Conservation (phyloP, 1,140 invertebrate genomes). For the Cherax destructor region DNA sequence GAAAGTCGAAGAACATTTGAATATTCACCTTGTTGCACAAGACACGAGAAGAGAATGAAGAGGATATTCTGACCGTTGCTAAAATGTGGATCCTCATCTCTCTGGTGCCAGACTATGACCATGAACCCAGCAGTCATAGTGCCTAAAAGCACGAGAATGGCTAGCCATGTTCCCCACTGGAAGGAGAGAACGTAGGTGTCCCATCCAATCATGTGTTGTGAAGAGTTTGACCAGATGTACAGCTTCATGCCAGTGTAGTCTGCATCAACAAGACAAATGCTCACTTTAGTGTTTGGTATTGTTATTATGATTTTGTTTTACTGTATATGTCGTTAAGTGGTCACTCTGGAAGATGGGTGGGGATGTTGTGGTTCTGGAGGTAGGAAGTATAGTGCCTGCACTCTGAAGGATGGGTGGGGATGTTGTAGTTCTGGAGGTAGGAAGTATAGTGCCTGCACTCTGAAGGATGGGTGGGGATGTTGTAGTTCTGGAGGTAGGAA, state of each 20-base stretch:
- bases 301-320: too few relatives aligned
- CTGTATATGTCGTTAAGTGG: too few relatives aligned
- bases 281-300: too few relatives aligned
- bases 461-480: too few relatives aligned
- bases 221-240: conserved; percentile 33
- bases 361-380: too few relatives aligned
- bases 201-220: conserved; percentile 33
- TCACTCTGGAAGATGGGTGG: too few relatives aligned
- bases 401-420: too few relatives aligned
- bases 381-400: too few relatives aligned
- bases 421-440: too few relatives aligned
- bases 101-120: conserved; percentile 28
- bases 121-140: conserved; percentile 20
- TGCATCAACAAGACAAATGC: not conserved
- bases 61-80: conserved; percentile 7
- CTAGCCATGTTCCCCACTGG: conserved; percentile 47
- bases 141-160: conserved; percentile 13
- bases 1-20: too few relatives aligned
- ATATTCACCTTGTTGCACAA: conserved; percentile 49
- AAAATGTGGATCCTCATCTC: conserved; percentile 40
- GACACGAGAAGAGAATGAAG: conserved; percentile 50
- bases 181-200: conserved; percentile 49
- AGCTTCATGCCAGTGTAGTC: conserved; percentile 23
- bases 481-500: too few relatives aligned
- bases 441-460: too few relatives aligned